A percentile compares a stretch with the other conserved stretches of the same genome.
phyloP scores from a whole-genome alignment of 2,888 invertebrate species.

The Ophraella communa region DNA sequence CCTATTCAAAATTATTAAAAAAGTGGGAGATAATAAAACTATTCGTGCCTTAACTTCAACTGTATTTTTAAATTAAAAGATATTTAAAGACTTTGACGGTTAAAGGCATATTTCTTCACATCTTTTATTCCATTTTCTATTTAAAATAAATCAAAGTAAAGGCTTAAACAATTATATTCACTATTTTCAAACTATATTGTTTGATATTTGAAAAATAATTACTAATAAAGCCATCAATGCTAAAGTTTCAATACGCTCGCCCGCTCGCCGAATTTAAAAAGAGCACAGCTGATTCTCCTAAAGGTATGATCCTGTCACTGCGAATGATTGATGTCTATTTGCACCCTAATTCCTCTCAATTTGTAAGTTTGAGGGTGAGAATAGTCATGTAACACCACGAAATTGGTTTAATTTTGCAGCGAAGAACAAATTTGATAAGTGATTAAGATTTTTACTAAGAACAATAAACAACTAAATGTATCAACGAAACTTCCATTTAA shows the following conservation, averaged over 20 bases:
- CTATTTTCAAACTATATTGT: not conserved
- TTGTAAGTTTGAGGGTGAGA: conserved; percentile 19
- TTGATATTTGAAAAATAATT: not conserved
- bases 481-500: too few relatives aligned
- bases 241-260: conserved; percentile 3
- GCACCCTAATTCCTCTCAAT: conserved; percentile 26
- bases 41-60: too few relatives aligned
- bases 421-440: conserved; percentile 1
- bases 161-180: too few relatives aligned
- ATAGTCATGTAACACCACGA: conserved; percentile 21
- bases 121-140: too few relatives aligned
- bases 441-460: too few relatives aligned
- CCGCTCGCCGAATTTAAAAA: conserved; percentile 6
- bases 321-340: conserved; percentile 22
- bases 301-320: conserved; percentile 23
- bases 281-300: conserved; percentile 21
- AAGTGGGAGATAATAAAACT: too few relatives aligned
- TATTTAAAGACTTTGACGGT: too few relatives aligned
- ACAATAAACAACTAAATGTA: too few relatives aligned
- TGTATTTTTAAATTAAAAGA: too few relatives aligned
- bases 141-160: too few relatives aligned
- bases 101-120: too few relatives aligned
- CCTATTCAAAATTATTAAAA: too few relatives aligned
- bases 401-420: conserved; percentile 16
- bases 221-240: not conserved